Percentiles rank a stretch among this genome's conserved stretches.
Evolutionary conservation across 2,888 invertebrate species (phyloP).

Genomic region (Dimorphilus gyrociliatus): DNA sequence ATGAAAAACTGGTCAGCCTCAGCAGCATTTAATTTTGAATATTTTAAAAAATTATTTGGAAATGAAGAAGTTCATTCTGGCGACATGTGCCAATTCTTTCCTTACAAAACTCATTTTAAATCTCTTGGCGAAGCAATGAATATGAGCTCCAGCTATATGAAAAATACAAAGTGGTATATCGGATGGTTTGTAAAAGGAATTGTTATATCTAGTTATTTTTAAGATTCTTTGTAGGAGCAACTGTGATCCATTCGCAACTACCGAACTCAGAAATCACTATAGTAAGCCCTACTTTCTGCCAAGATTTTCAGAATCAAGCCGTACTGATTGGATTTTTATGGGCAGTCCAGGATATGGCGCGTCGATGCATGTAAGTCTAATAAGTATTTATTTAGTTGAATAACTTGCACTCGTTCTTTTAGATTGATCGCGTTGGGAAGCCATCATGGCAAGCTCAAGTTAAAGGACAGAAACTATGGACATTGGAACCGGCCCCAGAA

Average conservation of each 20-base stretch:
- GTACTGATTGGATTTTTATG: slow-evolving; percentile 91
- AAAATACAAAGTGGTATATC: slow-evolving; percentile 56
- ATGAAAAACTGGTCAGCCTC: slow-evolving; percentile 63
- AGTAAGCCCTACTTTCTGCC: slow-evolving; percentile 72
- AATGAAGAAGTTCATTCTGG: slow-evolving; percentile 36
- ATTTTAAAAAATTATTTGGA: slow-evolving; percentile 54
- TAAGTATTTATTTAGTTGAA: background rate
- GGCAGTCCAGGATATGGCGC: slow-evolving; percentile 85
- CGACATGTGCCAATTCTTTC: slow-evolving; percentile 78
- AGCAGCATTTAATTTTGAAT: slow-evolving; percentile 58
- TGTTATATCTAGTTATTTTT: slow-evolving; percentile 1
- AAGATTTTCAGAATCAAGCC: slow-evolving; percentile 63
- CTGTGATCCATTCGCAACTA: slow-evolving; percentile 66
- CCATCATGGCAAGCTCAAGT: slow-evolving; percentile 96
- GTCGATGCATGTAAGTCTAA: slow-evolving; percentile 70
- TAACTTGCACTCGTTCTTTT: slow-evolving; percentile 14
- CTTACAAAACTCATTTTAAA: slow-evolving; percentile 68
- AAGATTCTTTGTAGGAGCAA: slow-evolving; percentile 56
- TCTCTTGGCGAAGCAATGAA: slow-evolving; percentile 62
- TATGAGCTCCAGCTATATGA: slow-evolving; percentile 55
- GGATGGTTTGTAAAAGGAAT: slow-evolving; percentile 45
- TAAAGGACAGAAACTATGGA: slow-evolving; percentile 70
- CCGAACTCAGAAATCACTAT: slow-evolving; percentile 52
- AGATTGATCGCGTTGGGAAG: slow-evolving; percentile 82
- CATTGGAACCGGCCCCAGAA: slow-evolving; percentile 76